A percentile compares a stretch with the other conserved stretches of the same genome.
Conservation (phyloP, 2,888 invertebrate genomes). For the Philaethria dido region DNA sequence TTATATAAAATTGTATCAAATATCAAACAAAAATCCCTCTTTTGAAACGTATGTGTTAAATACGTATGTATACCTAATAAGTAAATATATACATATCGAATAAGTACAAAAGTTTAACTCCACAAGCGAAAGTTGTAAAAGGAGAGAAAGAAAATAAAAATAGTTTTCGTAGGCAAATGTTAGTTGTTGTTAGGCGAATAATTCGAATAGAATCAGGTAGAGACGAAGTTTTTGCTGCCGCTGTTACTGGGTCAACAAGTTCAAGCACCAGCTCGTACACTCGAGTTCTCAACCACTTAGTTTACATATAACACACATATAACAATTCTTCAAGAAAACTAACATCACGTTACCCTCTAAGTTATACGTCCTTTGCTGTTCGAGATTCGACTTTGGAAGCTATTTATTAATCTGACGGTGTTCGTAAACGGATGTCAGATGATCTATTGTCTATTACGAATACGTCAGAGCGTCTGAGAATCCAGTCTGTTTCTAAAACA, state of each 20-base stretch:
- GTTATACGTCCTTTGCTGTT: constrained; percentile 13
- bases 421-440: constrained; percentile 68
- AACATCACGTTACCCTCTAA: constrained; percentile 9
- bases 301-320: constrained; percentile 40
- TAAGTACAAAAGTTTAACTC: not conserved
- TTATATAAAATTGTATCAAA: not conserved
- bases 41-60: no score
- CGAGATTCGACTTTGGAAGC: constrained; percentile 31
- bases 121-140: not conserved
- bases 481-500: constrained; percentile 52
- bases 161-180: constrained; percentile 5
- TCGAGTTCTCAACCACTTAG: constrained; percentile 71
- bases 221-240: constrained; percentile 67
- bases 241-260: constrained; percentile 78
- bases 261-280: constrained; percentile 54
- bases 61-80: no score
- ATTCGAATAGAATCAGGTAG: constrained; percentile 58
- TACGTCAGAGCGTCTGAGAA: constrained; percentile 65
- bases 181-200: constrained; percentile 50
- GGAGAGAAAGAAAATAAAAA: not conserved
- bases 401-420: constrained; percentile 68
- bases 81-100: not conserved
- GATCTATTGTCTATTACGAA: constrained; percentile 70
- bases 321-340: constrained; percentile 53
- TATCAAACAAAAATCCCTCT: no score